Conservation (phyloP, 2,113 vertebrate species). For the Colossoma macropomum region DNA sequence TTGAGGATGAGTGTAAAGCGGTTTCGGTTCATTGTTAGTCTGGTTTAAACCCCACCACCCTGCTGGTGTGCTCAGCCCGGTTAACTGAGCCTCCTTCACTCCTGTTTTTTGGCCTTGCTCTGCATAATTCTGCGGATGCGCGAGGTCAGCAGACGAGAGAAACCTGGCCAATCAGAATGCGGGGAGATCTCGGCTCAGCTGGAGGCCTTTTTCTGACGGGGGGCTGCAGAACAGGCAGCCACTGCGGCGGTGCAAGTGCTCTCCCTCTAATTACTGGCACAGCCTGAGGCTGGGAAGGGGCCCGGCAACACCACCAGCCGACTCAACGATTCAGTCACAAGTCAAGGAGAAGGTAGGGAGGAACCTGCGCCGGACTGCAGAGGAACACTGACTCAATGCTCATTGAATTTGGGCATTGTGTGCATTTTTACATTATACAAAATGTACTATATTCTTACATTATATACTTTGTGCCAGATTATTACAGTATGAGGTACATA, state of each 20-base stretch:
- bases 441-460: background rate
- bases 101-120: background rate
- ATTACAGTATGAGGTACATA: no score
- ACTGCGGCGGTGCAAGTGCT: constrained; percentile 46
- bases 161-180: constrained; percentile 66
- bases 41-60: background rate
- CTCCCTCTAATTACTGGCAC: constrained; percentile 67
- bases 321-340: constrained; percentile 53
- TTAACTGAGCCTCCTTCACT: background rate
- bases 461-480: no score
- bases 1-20: background rate
- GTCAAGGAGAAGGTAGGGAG: constrained; percentile 25
- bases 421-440: background rate
- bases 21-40: background rate
- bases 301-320: background rate
- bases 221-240: constrained; percentile 40
- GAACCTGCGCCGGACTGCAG: constrained; percentile 23
- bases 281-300: constrained; percentile 33
- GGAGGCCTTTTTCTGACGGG: constrained; percentile 61
- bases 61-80: background rate
- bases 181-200: constrained; percentile 57
- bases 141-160: constrained; percentile 62
- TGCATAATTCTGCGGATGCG: constrained; percentile 28
- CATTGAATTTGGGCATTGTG: background rate
- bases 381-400: background rate